Evolutionary conservation across 2,797 vertebrate species (phyloP), one percentile per base, ranked within the genome.

Genomic region (Pteronotus mesoamericanus): DNA sequence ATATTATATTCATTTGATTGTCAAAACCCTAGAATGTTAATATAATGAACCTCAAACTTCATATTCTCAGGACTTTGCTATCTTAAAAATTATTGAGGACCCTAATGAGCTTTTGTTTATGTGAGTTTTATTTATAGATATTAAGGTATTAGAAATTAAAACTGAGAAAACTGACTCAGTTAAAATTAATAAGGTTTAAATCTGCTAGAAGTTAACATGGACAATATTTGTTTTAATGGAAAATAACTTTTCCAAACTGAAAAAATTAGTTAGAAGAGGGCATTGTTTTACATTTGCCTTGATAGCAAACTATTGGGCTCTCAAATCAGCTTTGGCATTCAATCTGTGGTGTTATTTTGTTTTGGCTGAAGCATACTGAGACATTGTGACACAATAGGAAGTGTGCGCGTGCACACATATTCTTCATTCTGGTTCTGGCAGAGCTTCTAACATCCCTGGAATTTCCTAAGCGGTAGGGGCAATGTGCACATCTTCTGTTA

Each of bases 131-230:
- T 21, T n/a, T 89, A 85, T 14, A 80, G 39, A 64, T 77, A 94
- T 37, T 71, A 86, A 86, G 0, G 11, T 78, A 91, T 18, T 69
- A 72, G 22, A 89, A 75, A 75, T 55, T 86, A 9, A 93, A 90
- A 84, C 77, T 55, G 16, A 86, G 37, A 71, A 71, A 87, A 94
- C 6, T 53, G 18, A 82, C 44, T 78, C 64, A 15, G 2, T 75
- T 90, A 86, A 75, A 94, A 86, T 71, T 46, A 94, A 80, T n/a
- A 77, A 48, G n/a, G 82, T n/a, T 37, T 12, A 91, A 69, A 75
- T 79, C 12, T 92, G 51, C 72, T 57, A 64, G 32, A 48, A 48
- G 16, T 89, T 84, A 94, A 90, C 29, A 91, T n/a, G 89, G 75
- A 84, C 9, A 74, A 6, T 1, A 51, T 61, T 85, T 48, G 32